Conservation (phyloP, 64 coral and sea anemone species). For the Stylophora pistillata region DNA sequence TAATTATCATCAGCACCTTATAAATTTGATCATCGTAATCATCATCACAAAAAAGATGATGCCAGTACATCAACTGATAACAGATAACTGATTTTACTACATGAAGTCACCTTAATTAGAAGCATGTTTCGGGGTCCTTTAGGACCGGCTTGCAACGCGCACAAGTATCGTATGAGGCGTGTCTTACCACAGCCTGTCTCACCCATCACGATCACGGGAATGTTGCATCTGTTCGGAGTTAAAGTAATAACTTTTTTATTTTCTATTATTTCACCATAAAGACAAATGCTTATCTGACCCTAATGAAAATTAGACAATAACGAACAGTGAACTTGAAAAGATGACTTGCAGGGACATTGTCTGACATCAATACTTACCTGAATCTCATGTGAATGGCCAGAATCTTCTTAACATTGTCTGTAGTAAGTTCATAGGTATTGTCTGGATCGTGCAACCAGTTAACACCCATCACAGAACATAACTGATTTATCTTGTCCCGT, state of each 20-base stretch:
- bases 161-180: no score
- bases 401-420: slow-evolving; percentile 73
- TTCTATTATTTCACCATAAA: no score
- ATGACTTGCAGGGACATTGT: no score
- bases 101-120: slow-evolving; percentile 31
- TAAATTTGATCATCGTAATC: no score
- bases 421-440: slow-evolving; percentile 58
- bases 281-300: no score
- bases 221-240: slow-evolving; percentile 23
- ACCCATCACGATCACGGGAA: slow-evolving; percentile 66
- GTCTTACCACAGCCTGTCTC: slow-evolving; percentile 75
- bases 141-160: slow-evolving; percentile 45
- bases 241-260: background rate
- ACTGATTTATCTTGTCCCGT: slow-evolving; percentile 43
- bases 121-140: slow-evolving; percentile 41
- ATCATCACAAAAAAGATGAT: no score
- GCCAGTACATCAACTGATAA: no score
- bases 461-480: slow-evolving; percentile 61
- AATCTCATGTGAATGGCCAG: slow-evolving; percentile 82
- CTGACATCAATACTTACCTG: slow-evolving; percentile 2
- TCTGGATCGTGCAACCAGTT: slow-evolving; percentile 51
- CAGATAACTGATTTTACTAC: background rate
- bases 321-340: no score
- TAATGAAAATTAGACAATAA: no score
- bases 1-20: no score